Evolutionary conservation across 2,113 vertebrate species (phyloP), one percentile per base, ranked within the genome.

Genomic region (Pteropus alecto): DNA sequence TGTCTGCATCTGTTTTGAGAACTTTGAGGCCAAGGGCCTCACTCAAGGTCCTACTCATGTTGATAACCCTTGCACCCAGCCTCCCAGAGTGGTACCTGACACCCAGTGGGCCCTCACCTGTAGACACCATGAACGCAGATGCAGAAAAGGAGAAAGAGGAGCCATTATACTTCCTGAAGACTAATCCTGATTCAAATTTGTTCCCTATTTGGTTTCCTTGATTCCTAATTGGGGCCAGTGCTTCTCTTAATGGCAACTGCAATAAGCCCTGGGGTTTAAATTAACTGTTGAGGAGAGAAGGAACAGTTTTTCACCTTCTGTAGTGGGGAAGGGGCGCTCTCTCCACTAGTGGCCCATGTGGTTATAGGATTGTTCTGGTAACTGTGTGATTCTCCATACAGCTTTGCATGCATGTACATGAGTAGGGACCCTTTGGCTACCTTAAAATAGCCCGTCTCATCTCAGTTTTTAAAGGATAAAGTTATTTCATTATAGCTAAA

Each of bases 401-500:
- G 89, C 16, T 92, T 85, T 92, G 41, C 60, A 84, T 46, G 61
- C 35, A 79, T 67, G 70, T 67, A 58, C 48, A 54, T 43, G 56
- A 94, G 71, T 65, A 90, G 58, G 78, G 89, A 91, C 90, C n/a
- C 90, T 97, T 93, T 90, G 95, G 63, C 83, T 92, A 73, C 76
- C 90, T 97, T 87, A 97, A 97, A 94, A 89, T 94, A 87, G 56
- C 65, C 81, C 56, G 51, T 51, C 51, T 51, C 58, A 26, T 78
- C 61, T 95, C 33, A 13, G 84, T 92, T 84, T 92, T 63, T 18
- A 87, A 92, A 94, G 70, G 71, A 90, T 82, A 24, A 73, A 41
- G 85, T 96, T 78, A 74, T 89, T 93, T 95, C 74, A 86, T 96
- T 92, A 30, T n/a, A 78, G 87, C 87, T 97, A 94, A 96, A 96